Percentiles rank a stretch among this genome's conserved stretches.
Conservation (phyloP, 1,140 invertebrate species). For the Homalodisca vitripennis region DNA sequence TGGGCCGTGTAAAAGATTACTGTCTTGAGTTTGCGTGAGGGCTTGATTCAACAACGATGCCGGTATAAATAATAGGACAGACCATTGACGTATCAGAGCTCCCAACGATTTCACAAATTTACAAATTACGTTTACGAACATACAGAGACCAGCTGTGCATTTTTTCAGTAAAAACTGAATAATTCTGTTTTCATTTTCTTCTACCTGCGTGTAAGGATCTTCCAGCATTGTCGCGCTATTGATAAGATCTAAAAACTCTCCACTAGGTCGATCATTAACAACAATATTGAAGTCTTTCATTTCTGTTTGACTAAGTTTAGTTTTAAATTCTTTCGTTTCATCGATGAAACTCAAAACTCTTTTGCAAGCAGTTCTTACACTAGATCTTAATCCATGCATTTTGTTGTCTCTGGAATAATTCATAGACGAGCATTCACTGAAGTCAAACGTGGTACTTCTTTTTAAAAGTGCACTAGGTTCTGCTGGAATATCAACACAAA, state of each 20-base stretch:
- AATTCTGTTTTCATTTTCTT: background rate
- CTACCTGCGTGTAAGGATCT: background rate
- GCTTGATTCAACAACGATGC: conserved; percentile 46
- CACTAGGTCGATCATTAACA: conserved; percentile 13
- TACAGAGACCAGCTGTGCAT: background rate
- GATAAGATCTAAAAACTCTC: conserved; percentile 25
- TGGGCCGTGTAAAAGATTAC: conserved; percentile 48
- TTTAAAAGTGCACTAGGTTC: background rate
- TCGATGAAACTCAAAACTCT: conserved; percentile 18
- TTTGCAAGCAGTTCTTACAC: background rate
- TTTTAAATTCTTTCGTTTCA: conserved; percentile 20
- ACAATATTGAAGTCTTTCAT: conserved; percentile 20
- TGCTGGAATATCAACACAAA: conserved; percentile 1
- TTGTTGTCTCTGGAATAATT: background rate
- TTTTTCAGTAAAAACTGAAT: background rate
- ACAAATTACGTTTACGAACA: background rate
- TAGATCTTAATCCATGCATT: background rate
- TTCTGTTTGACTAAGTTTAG: background rate
- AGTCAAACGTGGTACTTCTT: conserved; percentile 7
- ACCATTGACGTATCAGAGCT: background rate
- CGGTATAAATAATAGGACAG: conserved; percentile 40
- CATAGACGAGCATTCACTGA: background rate
- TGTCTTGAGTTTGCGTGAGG: conserved; percentile 46
- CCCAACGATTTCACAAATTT: background rate
- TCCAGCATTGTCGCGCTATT: conserved; percentile 2